These are phyloP conservation scores for Ciona savignyi DNA, from an alignment of 23 tunicate species.

Conservation along the genomic window DNA sequence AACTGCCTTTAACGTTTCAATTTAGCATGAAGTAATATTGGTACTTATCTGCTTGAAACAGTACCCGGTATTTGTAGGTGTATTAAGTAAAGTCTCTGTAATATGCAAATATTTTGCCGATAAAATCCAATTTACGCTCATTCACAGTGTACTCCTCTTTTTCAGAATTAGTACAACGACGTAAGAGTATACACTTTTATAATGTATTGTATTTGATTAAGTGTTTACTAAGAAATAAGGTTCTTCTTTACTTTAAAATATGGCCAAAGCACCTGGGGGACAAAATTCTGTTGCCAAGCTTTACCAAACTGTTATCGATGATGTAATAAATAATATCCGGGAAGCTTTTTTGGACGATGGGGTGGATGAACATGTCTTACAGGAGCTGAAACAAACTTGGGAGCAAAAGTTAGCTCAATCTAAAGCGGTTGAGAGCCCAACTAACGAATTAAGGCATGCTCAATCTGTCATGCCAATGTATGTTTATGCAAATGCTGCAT, in stretches of 20 bases:
- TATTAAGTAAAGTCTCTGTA: too few species aligned
- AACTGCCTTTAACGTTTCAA: too few species aligned
- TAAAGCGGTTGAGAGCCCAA: conserved; percentile 51
- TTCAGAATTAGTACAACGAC: too few species aligned
- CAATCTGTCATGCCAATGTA: conserved; percentile 42
- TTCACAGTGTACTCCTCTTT: too few species aligned
- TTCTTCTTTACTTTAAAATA: not conserved
- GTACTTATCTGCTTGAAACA: too few species aligned
- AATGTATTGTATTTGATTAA: too few species aligned
- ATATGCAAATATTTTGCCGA: too few species aligned
- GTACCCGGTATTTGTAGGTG: too few species aligned
- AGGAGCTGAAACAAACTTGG: conserved; percentile 82
- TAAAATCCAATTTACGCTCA: too few species aligned
- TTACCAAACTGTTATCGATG: conserved; percentile 84
- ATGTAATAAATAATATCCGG: conserved; percentile 68
- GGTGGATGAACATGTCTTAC: conserved; percentile 80
- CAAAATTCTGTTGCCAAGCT: conserved; percentile 62
- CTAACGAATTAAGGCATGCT: conserved; percentile 11
- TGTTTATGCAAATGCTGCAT: conserved; percentile 11
- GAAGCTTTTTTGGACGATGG: conserved; percentile 92
- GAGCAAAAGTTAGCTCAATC: conserved; percentile 69
- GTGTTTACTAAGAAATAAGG: too few species aligned
- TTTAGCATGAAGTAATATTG: too few species aligned
- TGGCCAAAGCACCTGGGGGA: conserved; percentile 28
- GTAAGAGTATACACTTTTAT: too few species aligned